A percentile compares a stretch with the other conserved stretches of the same genome.
phyloP scores from a whole-genome alignment of 2,797 vertebrate species.

The Anabas testudineus region DNA sequence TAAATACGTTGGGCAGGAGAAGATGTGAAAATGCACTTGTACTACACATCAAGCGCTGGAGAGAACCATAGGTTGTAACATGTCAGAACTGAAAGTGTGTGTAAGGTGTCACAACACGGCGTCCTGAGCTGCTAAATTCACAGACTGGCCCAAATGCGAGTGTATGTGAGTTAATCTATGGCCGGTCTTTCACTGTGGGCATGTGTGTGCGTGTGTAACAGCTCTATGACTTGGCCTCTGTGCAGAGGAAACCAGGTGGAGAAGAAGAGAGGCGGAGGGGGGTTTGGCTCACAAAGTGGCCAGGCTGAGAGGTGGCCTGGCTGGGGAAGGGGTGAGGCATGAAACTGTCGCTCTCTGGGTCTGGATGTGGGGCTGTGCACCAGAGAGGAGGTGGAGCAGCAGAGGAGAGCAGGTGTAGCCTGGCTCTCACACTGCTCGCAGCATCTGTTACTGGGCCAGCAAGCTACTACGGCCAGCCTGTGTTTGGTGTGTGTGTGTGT shows the following conservation, averaged over 20 bases:
- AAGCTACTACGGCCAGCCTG: constrained; percentile 61
- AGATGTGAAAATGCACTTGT: constrained; percentile 15
- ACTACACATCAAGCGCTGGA: neutral
- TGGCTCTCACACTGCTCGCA: constrained; percentile 60
- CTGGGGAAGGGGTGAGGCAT: constrained; percentile 16
- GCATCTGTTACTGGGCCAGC: constrained; percentile 75
- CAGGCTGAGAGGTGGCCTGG: constrained; percentile 43
- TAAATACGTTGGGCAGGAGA: constrained; percentile 10
- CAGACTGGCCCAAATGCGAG: constrained; percentile 18
- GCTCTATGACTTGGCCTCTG: constrained; percentile 7
- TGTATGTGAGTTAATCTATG: neutral
- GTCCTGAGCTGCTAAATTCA: neutral
- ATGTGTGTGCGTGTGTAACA: neutral
- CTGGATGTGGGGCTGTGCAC: constrained; percentile 28
- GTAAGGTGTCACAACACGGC: neutral
- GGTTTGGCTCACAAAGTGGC: constrained; percentile 12
- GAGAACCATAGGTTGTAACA: constrained; percentile 49
- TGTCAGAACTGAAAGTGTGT: constrained; percentile 17
- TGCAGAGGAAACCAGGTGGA: constrained; percentile 48
- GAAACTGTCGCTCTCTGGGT: constrained; percentile 23
- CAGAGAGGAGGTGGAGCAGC: constrained; percentile 49
- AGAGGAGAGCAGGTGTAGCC: constrained; percentile 71
- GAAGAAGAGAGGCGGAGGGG: constrained; percentile 2
- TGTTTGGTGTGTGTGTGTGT: constrained; percentile 43
- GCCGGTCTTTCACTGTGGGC: neutral